Base-by-base conservation (phyloP, 1,140 invertebrate species). In the Dolichoris vasculosae region DNA sequence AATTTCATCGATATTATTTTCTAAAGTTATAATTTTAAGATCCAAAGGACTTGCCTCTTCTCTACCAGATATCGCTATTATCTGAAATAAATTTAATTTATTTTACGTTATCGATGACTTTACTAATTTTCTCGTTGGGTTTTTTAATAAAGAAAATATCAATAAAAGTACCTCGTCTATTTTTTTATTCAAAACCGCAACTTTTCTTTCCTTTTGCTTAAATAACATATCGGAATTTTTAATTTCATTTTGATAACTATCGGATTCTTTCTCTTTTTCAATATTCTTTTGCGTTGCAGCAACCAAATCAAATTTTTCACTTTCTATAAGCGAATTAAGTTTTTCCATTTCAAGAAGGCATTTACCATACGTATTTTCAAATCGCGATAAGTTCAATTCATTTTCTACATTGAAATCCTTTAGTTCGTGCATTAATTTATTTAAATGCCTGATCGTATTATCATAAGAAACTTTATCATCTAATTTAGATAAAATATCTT, bases 401-500 rank as follows among this genome's bases (percentile, higher is more conserved):
- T 93, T 87, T 82, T 90, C 89, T 30, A 93, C 90, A 26, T 93
- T 91, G n/a, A 87, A 83, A 55, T 94, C 90, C 78, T 94, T 94
- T 0, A 90, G 82, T 48, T 94, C 92, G 40, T 92, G 90, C 26
- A 95, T 87, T n/a, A 93, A 83, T 89, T 94, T 94, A 48, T 94
- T 92, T 20, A 94, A 88, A 88, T 92, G 88, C 71, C 86, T 86
- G 2, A 90, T 84, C 0, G 94, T 94, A 90, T 96, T 96, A 87
- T 97, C 95, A 48, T 95, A 95, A 9, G 95, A 92, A n/a, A 96
- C 88, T 88, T 96, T 95, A 26, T 96, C 95, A 88, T 96, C 95
- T 0, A 96, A 91, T 78, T 95, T 94, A 64, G 92, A 89, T 20
- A 96, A 89, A 67, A 96, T 95, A n/a, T 94, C 88, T 82, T 96